Conservation (phyloP, 2,888 invertebrate genomes). For the Aromia moschata region DNA sequence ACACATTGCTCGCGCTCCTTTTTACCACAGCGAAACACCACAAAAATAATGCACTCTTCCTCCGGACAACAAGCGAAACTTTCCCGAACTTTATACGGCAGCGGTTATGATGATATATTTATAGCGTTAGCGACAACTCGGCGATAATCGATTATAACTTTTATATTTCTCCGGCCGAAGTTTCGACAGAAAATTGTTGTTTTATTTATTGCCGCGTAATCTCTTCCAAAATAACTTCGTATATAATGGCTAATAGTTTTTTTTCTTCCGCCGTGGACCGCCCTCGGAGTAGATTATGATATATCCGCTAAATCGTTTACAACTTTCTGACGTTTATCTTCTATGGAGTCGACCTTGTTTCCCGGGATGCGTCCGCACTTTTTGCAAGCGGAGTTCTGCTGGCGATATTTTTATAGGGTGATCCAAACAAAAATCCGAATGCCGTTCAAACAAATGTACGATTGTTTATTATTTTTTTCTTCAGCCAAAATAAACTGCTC, state of each 20-base stretch:
- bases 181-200: slow-evolving; percentile 55
- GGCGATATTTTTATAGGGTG: no score
- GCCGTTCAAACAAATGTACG: no score
- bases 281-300: slow-evolving; percentile 28
- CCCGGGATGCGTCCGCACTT: no score
- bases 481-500: no score
- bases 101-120: slow-evolving; percentile 36
- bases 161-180: slow-evolving; percentile 50
- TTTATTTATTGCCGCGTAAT: slow-evolving; percentile 56
- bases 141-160: slow-evolving; percentile 51
- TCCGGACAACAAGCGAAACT: slow-evolving; percentile 4
- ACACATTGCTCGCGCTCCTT: no score
- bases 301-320: slow-evolving; percentile 27
- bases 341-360: slow-evolving; percentile 8
- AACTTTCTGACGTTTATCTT: slow-evolving; percentile 16
- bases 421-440: no score
- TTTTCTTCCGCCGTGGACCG: slow-evolving; percentile 28
- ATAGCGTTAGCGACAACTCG: slow-evolving; percentile 41
- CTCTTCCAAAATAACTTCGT: slow-evolving; percentile 51
- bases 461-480: no score
- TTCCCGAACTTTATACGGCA: slow-evolving; percentile 12
- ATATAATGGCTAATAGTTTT: slow-evolving; percentile 51
- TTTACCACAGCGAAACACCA: no score
- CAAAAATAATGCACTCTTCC: no score
- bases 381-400: no score